Evolutionary conservation across 1,140 invertebrate species (phyloP).

Genomic region (Euwallacea fornicatus): DNA sequence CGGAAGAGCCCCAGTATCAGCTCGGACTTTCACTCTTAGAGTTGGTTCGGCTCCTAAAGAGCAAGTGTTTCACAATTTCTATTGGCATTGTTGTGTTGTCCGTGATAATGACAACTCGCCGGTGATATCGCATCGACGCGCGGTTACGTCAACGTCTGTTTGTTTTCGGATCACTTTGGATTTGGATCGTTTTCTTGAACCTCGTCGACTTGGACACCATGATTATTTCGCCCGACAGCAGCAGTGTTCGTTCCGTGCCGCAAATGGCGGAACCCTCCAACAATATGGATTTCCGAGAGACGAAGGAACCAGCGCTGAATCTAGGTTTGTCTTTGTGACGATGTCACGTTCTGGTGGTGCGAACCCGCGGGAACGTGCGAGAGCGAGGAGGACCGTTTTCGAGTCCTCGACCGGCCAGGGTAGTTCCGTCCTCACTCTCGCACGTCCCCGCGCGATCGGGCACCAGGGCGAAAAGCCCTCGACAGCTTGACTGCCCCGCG

Average conservation of each 20-base stretch:
- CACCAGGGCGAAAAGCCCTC: too few species aligned
- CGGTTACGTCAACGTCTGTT: background rate
- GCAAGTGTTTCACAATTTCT: conserved; percentile 14
- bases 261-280: conserved; percentile 47
- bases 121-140: background rate
- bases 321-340: conserved; percentile 44
- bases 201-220: conserved; percentile 35
- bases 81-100: conserved; percentile 21
- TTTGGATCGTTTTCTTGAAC: background rate
- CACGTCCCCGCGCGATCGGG: too few species aligned
- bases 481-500: too few species aligned
- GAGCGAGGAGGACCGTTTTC: too few species aligned
- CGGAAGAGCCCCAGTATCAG: conserved; percentile 48
- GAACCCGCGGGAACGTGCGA: too few species aligned
- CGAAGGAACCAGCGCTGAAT: conserved; percentile 51
- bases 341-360: too few species aligned
- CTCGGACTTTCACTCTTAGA: conserved; percentile 54
- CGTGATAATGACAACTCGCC: conserved; percentile 27
- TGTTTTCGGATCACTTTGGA: background rate
- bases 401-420: too few species aligned
- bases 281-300: conserved; percentile 39
- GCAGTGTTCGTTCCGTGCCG: conserved; percentile 44
- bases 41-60: conserved; percentile 32
- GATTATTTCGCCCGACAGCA: conserved; percentile 53
- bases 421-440: too few species aligned